Conservation (phyloP, 64 coral and sea anemone species). For the Stylophora pistillata region DNA sequence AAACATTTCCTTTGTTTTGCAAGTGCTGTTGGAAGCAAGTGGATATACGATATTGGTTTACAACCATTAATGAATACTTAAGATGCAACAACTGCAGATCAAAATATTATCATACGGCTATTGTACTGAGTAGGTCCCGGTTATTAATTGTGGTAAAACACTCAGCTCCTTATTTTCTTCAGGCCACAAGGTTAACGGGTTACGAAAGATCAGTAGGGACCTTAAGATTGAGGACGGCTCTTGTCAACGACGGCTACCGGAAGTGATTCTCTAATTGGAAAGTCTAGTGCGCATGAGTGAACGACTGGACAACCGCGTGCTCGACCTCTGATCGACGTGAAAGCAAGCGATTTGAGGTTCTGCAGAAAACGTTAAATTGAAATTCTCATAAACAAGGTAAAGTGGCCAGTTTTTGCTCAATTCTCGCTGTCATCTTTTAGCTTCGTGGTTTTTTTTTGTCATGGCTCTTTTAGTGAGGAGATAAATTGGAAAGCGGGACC, state of each 20-base stretch:
- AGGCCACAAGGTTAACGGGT: too few relatives aligned
- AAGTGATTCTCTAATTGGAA: neutral
- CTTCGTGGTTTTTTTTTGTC: constrained; percentile 5
- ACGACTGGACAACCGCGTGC: neutral
- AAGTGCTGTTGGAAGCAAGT: too few relatives aligned
- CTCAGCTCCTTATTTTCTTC: too few relatives aligned
- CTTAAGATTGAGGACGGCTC: too few relatives aligned
- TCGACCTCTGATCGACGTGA: constrained; percentile 32
- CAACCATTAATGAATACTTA: too few relatives aligned
- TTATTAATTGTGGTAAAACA: too few relatives aligned
- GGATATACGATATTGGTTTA: too few relatives aligned
- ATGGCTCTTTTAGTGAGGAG: constrained; percentile 28
- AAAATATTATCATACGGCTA: too few relatives aligned
- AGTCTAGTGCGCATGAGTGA: neutral
- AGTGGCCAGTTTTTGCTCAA: constrained; percentile 3
- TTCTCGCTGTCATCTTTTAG: constrained; percentile 22
- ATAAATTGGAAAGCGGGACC: constrained; percentile 7
- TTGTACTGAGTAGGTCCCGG: too few relatives aligned
- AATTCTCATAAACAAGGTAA: constrained; percentile 51
- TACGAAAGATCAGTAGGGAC: too few relatives aligned
- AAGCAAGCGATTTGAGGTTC: constrained; percentile 30
- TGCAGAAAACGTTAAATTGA: constrained; percentile 15
- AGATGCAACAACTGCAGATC: too few relatives aligned
- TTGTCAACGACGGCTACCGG: neutral
- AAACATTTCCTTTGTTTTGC: too few relatives aligned